A percentile compares a stretch with the other conserved stretches of the same genome.
These are phyloP conservation scores for Xyliphius kryptos DNA, from an alignment of 2,113 vertebrate species.

Conservation along the genomic window DNA sequence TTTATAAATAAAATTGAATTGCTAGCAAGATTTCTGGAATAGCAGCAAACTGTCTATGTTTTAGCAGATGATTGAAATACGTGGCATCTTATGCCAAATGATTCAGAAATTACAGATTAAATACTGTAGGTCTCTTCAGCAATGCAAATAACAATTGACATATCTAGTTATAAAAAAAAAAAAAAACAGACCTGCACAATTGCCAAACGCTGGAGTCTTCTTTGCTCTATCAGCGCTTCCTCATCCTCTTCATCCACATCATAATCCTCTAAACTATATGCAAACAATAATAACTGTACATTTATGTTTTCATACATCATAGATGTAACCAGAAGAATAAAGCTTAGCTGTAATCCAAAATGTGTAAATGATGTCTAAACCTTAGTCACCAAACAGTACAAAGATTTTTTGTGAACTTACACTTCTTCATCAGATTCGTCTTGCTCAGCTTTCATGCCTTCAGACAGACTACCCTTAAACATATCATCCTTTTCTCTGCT, in stretches of 20 bases:
- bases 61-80: too few relatives aligned
- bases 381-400: background rate
- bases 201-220: slow-evolving; percentile 82
- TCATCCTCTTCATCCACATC: slow-evolving; percentile 94
- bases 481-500: slow-evolving; percentile 88
- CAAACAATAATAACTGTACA: slow-evolving; percentile 1
- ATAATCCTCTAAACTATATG: slow-evolving; percentile 82
- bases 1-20: too few relatives aligned
- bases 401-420: slow-evolving; percentile 70
- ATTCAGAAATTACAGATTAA: too few relatives aligned
- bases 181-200: slow-evolving; percentile 80
- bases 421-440: slow-evolving; percentile 91
- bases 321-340: too few relatives aligned
- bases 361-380: too few relatives aligned
- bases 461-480: slow-evolving; percentile 97
- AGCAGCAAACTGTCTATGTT: too few relatives aligned
- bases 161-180: too few relatives aligned
- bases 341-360: background rate
- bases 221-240: slow-evolving; percentile 90
- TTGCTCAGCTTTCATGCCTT: slow-evolving; percentile 93
- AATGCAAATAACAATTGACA: too few relatives aligned
- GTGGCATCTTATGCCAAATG: too few relatives aligned
- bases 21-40: too few relatives aligned
- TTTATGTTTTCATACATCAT: too few relatives aligned
- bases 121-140: too few relatives aligned